Conservation (phyloP, 2,113 vertebrate species). For the Prunella fulvescens region DNA sequence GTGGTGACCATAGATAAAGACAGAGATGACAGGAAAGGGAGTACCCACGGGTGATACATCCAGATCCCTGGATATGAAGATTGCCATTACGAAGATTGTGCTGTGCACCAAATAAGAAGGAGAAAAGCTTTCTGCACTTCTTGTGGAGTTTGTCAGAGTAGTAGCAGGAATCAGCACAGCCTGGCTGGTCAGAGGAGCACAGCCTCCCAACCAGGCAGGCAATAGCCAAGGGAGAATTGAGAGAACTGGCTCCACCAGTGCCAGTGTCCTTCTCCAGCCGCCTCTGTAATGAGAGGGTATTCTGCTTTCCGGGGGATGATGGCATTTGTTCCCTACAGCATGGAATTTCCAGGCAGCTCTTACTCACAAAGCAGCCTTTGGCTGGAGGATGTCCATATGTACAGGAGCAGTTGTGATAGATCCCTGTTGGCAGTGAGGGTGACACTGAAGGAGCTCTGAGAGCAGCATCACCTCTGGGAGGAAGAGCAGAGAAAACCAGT, state of each 20-base stretch:
- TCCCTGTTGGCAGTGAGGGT: background rate
- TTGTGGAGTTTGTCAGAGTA: background rate
- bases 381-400: background rate
- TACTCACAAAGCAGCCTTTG: background rate
- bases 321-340: background rate
- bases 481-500: background rate
- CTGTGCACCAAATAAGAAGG: background rate
- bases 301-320: background rate
- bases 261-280: background rate
- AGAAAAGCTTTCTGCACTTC: background rate
- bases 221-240: fast-evolving
- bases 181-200: background rate
- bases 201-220: background rate
- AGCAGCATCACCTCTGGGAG: background rate
- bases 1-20: background rate
- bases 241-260: background rate
- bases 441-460: background rate
- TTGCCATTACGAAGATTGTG: background rate
- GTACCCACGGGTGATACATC: fast-evolving
- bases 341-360: background rate
- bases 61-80: background rate
- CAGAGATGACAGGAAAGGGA: background rate
- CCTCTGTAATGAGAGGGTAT: background rate
- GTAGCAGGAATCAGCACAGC: background rate
- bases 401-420: background rate